Percentiles rank a stretch among this genome's conserved stretches.
Evolutionary conservation across 2,113 vertebrate species (phyloP).

Genomic region (Potamarius usumacintae): DNA sequence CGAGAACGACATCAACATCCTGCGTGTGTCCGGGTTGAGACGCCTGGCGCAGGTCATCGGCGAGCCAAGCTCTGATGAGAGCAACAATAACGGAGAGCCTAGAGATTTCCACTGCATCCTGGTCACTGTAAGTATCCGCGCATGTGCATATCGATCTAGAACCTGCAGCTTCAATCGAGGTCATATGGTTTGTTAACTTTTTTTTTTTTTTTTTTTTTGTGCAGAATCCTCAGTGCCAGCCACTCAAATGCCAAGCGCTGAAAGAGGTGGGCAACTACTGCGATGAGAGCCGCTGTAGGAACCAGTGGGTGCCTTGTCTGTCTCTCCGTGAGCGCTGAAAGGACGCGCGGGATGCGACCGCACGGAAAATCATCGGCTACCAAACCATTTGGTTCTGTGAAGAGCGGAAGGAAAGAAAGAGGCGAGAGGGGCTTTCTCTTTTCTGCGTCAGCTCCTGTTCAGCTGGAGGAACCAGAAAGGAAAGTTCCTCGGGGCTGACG

Average conservation of each 20-base stretch:
- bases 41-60: constrained; percentile 80
- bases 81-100: constrained; percentile 67
- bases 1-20: constrained; percentile 88
- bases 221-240: constrained; percentile 82
- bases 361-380: constrained; percentile 36
- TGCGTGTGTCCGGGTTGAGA: constrained; percentile 82
- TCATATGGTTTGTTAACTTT: not conserved
- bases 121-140: constrained; percentile 80
- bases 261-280: constrained; percentile 85
- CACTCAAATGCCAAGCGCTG: constrained; percentile 79
- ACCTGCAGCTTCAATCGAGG: not conserved
- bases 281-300: constrained; percentile 81
- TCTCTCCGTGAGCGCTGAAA: constrained; percentile 84
- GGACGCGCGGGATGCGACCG: not conserved
- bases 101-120: constrained; percentile 89
- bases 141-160: not conserved
- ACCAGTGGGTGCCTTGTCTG: constrained; percentile 88
- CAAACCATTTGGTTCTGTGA: constrained; percentile 13
- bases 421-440: constrained; percentile 30
- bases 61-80: constrained; percentile 57
- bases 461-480: constrained; percentile 30
- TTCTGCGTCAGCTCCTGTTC: constrained; percentile 40
- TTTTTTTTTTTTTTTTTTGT: not conserved
- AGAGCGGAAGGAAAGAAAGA: constrained; percentile 23
- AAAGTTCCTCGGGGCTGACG: constrained; percentile 37